Evolutionary conservation across 2,797 vertebrate species (phyloP).

Genomic region (Crocodylus rhombifer): DNA sequence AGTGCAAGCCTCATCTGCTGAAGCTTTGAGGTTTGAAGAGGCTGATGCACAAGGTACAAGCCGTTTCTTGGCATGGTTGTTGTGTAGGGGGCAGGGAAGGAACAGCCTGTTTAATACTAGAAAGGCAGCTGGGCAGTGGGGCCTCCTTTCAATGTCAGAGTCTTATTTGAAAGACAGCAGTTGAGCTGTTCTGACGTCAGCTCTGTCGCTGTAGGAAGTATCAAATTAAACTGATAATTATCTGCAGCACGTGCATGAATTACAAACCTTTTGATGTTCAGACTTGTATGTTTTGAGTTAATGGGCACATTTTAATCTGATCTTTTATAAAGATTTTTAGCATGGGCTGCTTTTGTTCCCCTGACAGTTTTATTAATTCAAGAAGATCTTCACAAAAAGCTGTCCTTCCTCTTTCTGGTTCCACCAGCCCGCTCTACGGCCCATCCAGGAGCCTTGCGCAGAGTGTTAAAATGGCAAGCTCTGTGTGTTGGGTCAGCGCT

Average conservation of each 20-base stretch:
- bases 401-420: constrained; percentile 39
- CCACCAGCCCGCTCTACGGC: not conserved
- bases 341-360: constrained; percentile 43
- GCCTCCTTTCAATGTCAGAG: constrained; percentile 35
- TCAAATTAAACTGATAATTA: constrained; percentile 75
- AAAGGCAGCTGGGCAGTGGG: not conserved
- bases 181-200: constrained; percentile 50
- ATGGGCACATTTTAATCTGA: constrained; percentile 72
- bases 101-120: fast-evolving
- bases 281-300: constrained; percentile 67
- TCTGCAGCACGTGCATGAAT: constrained; percentile 65
- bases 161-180: constrained; percentile 15
- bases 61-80: fast-evolving
- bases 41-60: not conserved
- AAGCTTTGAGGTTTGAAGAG: not conserved
- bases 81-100: fast-evolving
- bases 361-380: not conserved
- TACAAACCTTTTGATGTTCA: constrained; percentile 63
- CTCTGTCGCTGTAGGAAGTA: constrained; percentile 65
- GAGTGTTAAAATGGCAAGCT: constrained; percentile 9
- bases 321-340: constrained; percentile 51
- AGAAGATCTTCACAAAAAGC: constrained; percentile 2
- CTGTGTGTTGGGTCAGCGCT: not conserved
- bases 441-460: constrained; percentile 4
- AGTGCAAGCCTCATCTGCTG: not conserved